phyloP scores from a whole-genome alignment of 2,797 vertebrate genomes.

The Chloroceryle inda region DNA sequence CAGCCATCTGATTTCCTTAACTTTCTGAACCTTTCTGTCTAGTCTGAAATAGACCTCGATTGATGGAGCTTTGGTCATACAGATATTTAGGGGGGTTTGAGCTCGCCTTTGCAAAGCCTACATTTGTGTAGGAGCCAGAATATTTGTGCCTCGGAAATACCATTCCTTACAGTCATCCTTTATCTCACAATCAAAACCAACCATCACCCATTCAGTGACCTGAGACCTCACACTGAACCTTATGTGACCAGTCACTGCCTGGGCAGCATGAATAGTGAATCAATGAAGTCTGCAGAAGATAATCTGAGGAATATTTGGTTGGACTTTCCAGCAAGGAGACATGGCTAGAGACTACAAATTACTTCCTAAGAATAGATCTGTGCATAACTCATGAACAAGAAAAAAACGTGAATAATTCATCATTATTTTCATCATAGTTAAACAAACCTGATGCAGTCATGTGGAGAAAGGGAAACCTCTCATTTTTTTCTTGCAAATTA shows the following conservation, averaged over 20 bases:
- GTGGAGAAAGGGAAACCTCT: neutral
- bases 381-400: neutral
- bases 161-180: neutral
- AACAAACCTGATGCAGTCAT: neutral
- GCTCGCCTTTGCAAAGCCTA: neutral
- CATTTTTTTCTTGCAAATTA: neutral
- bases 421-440: neutral
- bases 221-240: neutral
- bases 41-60: neutral
- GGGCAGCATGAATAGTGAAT: neutral
- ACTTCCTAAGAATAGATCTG: neutral
- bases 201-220: rapidly evolving
- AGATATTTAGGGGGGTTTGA: neutral
- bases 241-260: neutral
- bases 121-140: neutral
- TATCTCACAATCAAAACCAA: neutral
- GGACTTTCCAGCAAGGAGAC: neutral
- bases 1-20: neutral
- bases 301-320: neutral
- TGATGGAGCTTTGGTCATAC: neutral
- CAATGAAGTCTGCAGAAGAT: neutral
- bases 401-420: constrained; percentile 29
- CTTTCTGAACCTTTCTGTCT: neutral
- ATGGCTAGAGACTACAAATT: neutral
- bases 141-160: neutral